Base-by-base conservation (phyloP, 2,888 invertebrate species). In the Melanostoma mellinum region DNA sequence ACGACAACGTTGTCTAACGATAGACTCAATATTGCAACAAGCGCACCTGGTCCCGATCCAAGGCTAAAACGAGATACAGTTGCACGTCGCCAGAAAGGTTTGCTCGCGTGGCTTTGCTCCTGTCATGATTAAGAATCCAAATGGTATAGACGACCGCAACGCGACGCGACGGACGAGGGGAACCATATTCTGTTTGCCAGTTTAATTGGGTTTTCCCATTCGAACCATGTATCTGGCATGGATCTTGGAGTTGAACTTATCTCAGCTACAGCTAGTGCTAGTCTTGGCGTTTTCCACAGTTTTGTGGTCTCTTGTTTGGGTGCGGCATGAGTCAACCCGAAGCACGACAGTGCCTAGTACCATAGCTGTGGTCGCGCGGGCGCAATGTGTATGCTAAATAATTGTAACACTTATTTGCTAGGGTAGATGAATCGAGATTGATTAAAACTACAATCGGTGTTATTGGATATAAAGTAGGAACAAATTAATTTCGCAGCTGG, bases 401-500 rank as follows among this genome's bases (percentile, higher is more conserved):
- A 82, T 77, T 82, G 82, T 84, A 84, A 84, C 79, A 84, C 84
- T 79, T 71, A 84, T 58, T 84, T 61, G 78, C 79, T 53, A 30
- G 44, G 74, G 4, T 79, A 84, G 84, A 84, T 84, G 84, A 48
- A 75, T 69, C 74, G 69, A 60, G 79, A 84, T 84, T 84, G 84
- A 84, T 84, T 84, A 84, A 79, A 84, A 67, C 74, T 84, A 61
- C 79, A 79, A 84, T 79, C 84, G 84, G 84, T 84, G 84, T 84
- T 84, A 84, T 84, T 84, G 84, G 84, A 71, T 84, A 71, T 84
- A 79, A 84, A 84, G 69, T 84, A 79, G 84, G 84, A 84, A 84
- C 84, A 84, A 84, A 84, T 84, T 84, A 84, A 84, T 84, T 84
- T 79, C 84, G 74, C 84, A 84, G 84, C 84, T 84, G 84, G 84